Percentiles rank a stretch among this genome's conserved stretches.
Evolutionary conservation across 35 echinoderm and acorn worm species (phyloP).

Genomic region (Heliocidaris tuberculata): DNA sequence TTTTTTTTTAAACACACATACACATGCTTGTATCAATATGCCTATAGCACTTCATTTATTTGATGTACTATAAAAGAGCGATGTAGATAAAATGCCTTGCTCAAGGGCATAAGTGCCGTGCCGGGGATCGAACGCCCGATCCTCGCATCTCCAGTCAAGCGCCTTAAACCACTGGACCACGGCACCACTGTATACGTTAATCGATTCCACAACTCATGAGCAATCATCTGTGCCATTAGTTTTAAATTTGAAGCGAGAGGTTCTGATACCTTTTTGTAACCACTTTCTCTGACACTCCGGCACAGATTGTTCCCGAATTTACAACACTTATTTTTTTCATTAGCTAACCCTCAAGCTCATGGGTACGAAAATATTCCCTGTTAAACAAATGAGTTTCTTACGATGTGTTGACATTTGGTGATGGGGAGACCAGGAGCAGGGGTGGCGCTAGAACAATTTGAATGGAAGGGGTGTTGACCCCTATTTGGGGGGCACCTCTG

Average conservation of each 20-base stretch:
- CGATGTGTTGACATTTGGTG: not conserved
- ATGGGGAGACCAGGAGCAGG: not conserved
- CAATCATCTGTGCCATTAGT: not conserved
- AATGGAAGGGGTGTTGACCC: too few relatives aligned
- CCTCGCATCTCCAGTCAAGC: too few relatives aligned
- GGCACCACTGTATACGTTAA: too few relatives aligned
- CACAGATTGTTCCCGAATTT: not conserved
- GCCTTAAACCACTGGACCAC: too few relatives aligned
- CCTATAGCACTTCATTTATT: too few relatives aligned
- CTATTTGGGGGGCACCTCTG: too few relatives aligned
- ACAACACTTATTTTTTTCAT: conserved; percentile 10
- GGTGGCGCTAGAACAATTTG: not conserved
- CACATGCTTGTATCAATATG: too few relatives aligned
- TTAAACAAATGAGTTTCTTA: conserved; percentile 12
- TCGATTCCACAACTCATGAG: not conserved
- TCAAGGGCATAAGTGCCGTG: too few relatives aligned
- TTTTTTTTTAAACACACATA: too few relatives aligned
- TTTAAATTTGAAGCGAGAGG: not conserved
- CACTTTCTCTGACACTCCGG: not conserved
- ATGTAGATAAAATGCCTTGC: too few relatives aligned
- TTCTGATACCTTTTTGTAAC: not conserved
- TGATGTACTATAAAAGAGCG: too few relatives aligned
- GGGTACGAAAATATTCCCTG: not conserved
- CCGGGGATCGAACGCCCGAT: too few relatives aligned
- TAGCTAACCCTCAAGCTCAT: not conserved